Base-by-base conservation (phyloP, 2,888 invertebrate species). In the Cylloceria caligata region DNA sequence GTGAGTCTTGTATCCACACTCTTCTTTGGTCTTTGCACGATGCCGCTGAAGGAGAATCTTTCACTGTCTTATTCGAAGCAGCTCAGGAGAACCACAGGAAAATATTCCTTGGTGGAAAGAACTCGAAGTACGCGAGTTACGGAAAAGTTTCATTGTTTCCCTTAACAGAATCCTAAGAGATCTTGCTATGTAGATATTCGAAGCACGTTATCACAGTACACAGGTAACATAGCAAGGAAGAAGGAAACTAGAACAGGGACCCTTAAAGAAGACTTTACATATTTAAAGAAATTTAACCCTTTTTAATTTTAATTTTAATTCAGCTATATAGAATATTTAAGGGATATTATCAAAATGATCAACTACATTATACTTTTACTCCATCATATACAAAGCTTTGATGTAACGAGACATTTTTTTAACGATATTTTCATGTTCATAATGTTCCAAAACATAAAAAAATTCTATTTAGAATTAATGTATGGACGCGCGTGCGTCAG, bases 141-240 rank as follows among this genome's bases (percentile, higher is more conserved):
- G 57, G 57, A 57, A 57, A 24, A 65, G 45, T 42, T 52, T 39
- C 77, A 68, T 81, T 81, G 67, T 77, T 81, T 72, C 62, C 13
- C 34, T 47, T 30, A 73, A 13, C 16, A 5, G 30, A 45, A 69
- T 67, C 16, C 72, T 45, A 13, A 65, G 39, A 65, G 47, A 6
- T n/a, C 57, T 55, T 42, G 49, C 30, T 42, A 4, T 47, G 21
- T 67, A 5, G 27, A 67, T 62, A 72, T 55, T 47, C 57, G 47
- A 72, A 71, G 65, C 45, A 52, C 62, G 47, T 57, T 16, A 57
- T 45, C 30, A 69, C 16, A 27, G 13, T 36, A 9, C 6, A 34
- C 7, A 21, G 9, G 11, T 21, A 49, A 21, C 13, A 4, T 52
- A 24, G 42, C 24, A 52, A 5, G 45, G 21, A 11, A 2, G 9